Percentiles rank a stretch among this genome's conserved stretches.
Evolutionary conservation across 2,888 invertebrate genomes (phyloP).

Genomic region (Tridacna gigas): DNA sequence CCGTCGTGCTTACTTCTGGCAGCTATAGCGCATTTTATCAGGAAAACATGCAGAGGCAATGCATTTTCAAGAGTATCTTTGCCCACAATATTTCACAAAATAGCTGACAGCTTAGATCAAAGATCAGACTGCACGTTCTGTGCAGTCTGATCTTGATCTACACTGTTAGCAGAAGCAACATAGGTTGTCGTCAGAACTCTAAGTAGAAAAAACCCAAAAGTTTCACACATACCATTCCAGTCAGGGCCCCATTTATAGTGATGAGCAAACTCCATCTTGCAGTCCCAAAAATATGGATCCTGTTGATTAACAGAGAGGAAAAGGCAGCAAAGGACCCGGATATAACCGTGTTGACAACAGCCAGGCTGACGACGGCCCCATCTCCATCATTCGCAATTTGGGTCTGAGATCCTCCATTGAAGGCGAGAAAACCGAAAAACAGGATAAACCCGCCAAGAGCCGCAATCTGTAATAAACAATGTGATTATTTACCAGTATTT

Average conservation of each 20-base stretch:
- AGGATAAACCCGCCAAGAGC: slow-evolving; percentile 87
- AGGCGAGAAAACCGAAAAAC: slow-evolving; percentile 87
- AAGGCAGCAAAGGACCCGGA: slow-evolving; percentile 86
- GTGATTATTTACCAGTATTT: too few species aligned
- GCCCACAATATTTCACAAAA: too few species aligned
- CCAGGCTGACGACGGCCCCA: slow-evolving; percentile 84
- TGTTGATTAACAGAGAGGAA: slow-evolving; percentile 82
- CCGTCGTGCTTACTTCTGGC: too few species aligned
- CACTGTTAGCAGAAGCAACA: too few species aligned
- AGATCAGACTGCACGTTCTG: too few species aligned
- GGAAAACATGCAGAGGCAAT: too few species aligned
- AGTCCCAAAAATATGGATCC: slow-evolving; percentile 65
- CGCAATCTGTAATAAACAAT: slow-evolving; percentile 83
- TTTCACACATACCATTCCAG: slow-evolving; percentile 84
- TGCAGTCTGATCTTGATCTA: too few species aligned
- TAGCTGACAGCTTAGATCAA: too few species aligned
- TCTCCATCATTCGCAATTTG: slow-evolving; percentile 85
- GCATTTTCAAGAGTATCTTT: too few species aligned
- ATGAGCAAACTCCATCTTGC: slow-evolving; percentile 85
- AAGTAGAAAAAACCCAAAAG: too few species aligned
- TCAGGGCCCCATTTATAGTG: slow-evolving; percentile 86
- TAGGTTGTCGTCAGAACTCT: too few species aligned
- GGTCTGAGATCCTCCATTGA: slow-evolving; percentile 86
- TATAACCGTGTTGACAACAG: slow-evolving; percentile 86
- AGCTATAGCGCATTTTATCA: too few species aligned